Evolutionary conservation across 2,888 invertebrate genomes (phyloP).

Genomic region (Apamea crenata): DNA sequence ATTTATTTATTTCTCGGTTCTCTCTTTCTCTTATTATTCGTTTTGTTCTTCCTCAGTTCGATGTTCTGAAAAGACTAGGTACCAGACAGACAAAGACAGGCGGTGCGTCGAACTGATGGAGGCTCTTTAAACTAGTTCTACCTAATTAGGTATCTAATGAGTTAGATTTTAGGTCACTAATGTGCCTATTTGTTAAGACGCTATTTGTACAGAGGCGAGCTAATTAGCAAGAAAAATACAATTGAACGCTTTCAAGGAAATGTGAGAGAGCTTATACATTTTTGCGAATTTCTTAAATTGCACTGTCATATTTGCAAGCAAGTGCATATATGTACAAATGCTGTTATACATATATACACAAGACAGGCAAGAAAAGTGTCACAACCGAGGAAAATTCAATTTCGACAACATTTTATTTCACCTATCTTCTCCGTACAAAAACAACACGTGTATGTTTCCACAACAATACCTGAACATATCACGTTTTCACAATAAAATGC

Average conservation of each 20-base stretch:
- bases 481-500: constrained; percentile 67
- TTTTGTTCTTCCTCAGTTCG: neutral
- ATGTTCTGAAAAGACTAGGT: neutral
- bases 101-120: neutral
- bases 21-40: neutral
- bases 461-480: constrained; percentile 45
- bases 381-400: constrained; percentile 3
- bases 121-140: constrained; percentile 20
- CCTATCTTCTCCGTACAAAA: neutral
- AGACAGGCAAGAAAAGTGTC: neutral
- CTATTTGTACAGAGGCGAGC: neutral
- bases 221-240: neutral
- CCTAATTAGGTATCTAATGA: constrained; percentile 30
- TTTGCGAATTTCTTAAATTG: neutral
- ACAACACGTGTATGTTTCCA: constrained; percentile 44
- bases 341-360: neutral
- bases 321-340: neutral
- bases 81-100: neutral
- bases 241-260: too few species aligned
- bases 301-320: neutral
- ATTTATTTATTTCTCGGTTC: neutral
- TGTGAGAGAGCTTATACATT: neutral
- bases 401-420: neutral
- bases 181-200: constrained; percentile 15
- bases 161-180: constrained; percentile 8